Evolutionary conservation across 2,888 invertebrate genomes (phyloP).

Genomic region (Drosophila parthenogenetica): DNA sequence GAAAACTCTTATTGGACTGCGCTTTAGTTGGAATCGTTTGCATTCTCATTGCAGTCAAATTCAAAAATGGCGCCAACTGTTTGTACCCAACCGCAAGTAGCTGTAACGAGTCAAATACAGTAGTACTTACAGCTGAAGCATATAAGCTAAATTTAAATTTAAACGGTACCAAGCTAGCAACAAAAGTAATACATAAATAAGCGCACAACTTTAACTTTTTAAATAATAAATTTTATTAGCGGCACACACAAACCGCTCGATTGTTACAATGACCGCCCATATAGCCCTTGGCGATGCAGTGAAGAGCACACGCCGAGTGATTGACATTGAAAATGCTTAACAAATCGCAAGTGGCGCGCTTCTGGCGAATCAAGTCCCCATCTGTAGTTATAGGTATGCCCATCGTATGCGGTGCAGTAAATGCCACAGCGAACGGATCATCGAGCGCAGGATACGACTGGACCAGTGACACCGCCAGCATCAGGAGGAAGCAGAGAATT

Average conservation of each 20-base stretch:
- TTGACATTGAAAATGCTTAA: conserved; percentile 68
- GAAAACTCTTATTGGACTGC: too few relatives aligned
- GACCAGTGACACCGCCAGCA: conserved; percentile 28
- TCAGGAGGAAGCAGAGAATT: conserved; percentile 17
- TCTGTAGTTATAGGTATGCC: neutral
- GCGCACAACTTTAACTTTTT: neutral
- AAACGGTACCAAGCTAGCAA: neutral
- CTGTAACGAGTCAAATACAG: neutral
- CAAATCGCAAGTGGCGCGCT: conserved; percentile 85
- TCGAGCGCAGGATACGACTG: conserved; percentile 32
- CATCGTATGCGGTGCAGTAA: neutral
- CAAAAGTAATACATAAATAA: neutral
- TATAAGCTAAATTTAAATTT: too few relatives aligned
- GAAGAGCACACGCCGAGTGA: conserved; percentile 84
- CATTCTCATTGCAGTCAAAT: neutral
- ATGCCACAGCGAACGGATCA: neutral
- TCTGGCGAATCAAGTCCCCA: conserved; percentile 70
- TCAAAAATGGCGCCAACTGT: neutral
- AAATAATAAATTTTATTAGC: conserved; percentile 45
- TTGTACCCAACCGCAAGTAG: neutral
- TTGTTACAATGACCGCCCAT: conserved; percentile 84
- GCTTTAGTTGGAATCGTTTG: too few relatives aligned
- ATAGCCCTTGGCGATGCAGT: conserved; percentile 81
- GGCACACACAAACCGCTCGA: conserved; percentile 84
- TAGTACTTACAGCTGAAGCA: too few relatives aligned